Evolutionary conservation across 1,140 invertebrate genomes (phyloP).

Genomic region (Drosophila sp.): DNA sequence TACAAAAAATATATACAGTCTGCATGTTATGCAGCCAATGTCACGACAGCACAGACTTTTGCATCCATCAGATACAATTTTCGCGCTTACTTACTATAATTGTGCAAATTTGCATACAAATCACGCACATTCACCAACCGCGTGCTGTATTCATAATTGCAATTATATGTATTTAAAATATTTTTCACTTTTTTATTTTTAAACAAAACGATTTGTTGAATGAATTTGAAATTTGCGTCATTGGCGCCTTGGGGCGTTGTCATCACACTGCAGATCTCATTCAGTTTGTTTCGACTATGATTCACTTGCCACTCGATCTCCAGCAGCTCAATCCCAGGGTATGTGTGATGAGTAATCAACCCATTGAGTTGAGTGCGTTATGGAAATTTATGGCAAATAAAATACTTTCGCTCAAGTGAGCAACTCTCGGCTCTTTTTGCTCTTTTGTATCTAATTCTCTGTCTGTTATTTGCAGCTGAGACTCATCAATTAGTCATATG

Average conservation of each 20-base stretch:
- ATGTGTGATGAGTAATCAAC: slow-evolving; percentile 67
- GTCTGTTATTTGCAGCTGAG: slow-evolving; percentile 17
- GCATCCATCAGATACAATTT: slow-evolving; percentile 69
- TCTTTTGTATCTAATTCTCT: slow-evolving; percentile 47
- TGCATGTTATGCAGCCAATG: slow-evolving; percentile 47
- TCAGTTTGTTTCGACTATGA: slow-evolving; percentile 40
- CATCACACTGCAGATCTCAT: slow-evolving; percentile 41
- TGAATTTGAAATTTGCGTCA: slow-evolving; percentile 78
- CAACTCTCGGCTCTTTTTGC: slow-evolving; percentile 36
- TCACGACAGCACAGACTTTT: slow-evolving; percentile 46
- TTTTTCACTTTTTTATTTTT: slow-evolving; percentile 20
- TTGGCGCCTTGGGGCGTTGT: slow-evolving; percentile 37
- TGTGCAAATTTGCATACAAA: slow-evolving; percentile 68
- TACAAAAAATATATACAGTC: slow-evolving; percentile 28
- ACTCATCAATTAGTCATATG: slow-evolving; percentile 58
- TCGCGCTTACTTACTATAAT: slow-evolving; percentile 49
- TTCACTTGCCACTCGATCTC: slow-evolving; percentile 56
- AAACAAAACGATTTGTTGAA: slow-evolving; percentile 47
- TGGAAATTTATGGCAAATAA: slow-evolving; percentile 72
- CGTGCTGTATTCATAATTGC: slow-evolving; percentile 39
- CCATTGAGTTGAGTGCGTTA: slow-evolving; percentile 45
- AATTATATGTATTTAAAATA: slow-evolving; percentile 32
- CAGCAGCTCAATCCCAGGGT: slow-evolving; percentile 22
- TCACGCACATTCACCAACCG: slow-evolving; percentile 42
- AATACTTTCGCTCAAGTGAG: slow-evolving; percentile 66